Evolutionary conservation across 2,113 vertebrate species (phyloP), one percentile per base, ranked within the genome.

Genomic region (Nerophis lumbriciformis): DNA sequence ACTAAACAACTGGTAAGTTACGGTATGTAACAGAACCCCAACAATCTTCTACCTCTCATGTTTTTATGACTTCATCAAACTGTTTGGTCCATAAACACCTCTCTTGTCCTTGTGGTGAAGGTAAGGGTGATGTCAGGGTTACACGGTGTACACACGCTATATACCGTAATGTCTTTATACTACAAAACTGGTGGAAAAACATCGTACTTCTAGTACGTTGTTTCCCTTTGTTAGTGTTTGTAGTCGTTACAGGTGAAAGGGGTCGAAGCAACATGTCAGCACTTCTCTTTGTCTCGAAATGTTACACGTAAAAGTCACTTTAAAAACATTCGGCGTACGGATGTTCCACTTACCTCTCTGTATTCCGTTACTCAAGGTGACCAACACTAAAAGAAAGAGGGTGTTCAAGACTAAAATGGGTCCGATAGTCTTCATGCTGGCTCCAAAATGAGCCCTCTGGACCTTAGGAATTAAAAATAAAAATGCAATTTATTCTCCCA

Each of bases 321-420:
- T 55, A 8, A 15, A 59, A 45, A 45, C 14, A 50, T 38, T 15
- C 53, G 51, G 3, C 15, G 49, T 21, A 28, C 35, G n/a, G 14
- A 52, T 54, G 28, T 6, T 5, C 56, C 11, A 59, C 94, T 79
- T 89, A 98, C 96, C 96, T 97, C 92, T 94, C 14, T 89, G 93
- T 67, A 90, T 75, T 1, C 75, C 90, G 15, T 90, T 87, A n/a
- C 86, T 87, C 69, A 90, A 81, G 51, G 87, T 82, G 75, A 94
- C 81, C 76, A 88, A 81, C 71, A 86, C 84, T 86, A 95, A 79
- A 57, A 88, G 69, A 55, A 59, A 79, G 53, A 94, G 71, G 76
- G 93, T 61, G 10, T 87, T 78, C 56, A 91, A 51, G 69, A 93
- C 80, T 62, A 88, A 79, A 89, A 91, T 87, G 87, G 89, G 84